These are phyloP conservation scores for Glossosoma conforme DNA, from an alignment of 1,140 invertebrate species.

Conservation along the genomic window DNA sequence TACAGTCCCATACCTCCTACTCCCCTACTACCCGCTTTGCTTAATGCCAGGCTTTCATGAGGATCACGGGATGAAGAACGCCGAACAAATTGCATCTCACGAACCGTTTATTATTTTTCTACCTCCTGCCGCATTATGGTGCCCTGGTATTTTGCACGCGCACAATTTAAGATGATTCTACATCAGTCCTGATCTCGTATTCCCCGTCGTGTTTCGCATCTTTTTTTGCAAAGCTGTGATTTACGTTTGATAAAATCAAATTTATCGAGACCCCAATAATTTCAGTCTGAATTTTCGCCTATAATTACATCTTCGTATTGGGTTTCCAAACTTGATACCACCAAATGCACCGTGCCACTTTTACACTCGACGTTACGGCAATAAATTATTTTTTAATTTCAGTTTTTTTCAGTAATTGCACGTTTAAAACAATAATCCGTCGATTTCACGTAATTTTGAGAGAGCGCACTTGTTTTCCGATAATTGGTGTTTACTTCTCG, in stretches of 20 bases:
- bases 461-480: too few species aligned
- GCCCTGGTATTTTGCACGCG: conserved; percentile 21
- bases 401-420: too few species aligned
- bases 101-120: conserved; percentile 26
- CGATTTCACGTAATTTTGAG: too few species aligned
- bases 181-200: conserved; percentile 8
- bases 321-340: too few species aligned
- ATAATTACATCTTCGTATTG: conserved; percentile 13
- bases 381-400: too few species aligned
- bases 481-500: too few species aligned
- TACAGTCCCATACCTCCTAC: conserved; percentile 14
- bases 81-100: conserved; percentile 26
- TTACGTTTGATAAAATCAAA: conserved; percentile 10
- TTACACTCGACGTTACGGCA: too few species aligned
- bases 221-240: conserved; percentile 5
- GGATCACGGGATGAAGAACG: conserved; percentile 19
- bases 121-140: conserved; percentile 12
- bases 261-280: conserved; percentile 2
- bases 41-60: conserved; percentile 16
- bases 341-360: too few species aligned
- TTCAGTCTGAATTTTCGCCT: conserved; percentile 5
- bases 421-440: too few species aligned
- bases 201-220: conserved; percentile 4
- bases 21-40: conserved; percentile 7
- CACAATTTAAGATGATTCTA: conserved; percentile 22